Conservation (phyloP, 2,888 invertebrate genomes). For the Digitonthophagus gazella region DNA sequence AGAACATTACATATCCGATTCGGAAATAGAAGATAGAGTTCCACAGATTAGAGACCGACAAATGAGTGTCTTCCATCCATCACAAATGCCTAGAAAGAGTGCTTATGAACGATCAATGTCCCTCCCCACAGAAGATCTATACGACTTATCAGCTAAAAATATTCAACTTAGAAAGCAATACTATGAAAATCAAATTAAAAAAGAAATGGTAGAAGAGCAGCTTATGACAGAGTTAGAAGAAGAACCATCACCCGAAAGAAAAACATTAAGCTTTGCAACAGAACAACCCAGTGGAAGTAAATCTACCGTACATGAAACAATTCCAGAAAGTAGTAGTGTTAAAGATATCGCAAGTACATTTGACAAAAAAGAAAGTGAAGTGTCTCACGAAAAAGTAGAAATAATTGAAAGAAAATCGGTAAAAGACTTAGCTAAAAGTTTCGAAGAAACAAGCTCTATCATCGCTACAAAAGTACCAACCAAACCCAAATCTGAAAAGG, state of each 20-base stretch:
- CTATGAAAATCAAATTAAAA: conserved; percentile 61
- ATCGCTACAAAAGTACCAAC: conserved; percentile 28
- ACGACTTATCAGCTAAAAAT: conserved; percentile 56
- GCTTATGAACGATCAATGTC: conserved; percentile 54
- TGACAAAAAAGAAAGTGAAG: conserved; percentile 23
- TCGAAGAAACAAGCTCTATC: conserved; percentile 36
- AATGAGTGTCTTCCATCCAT: conserved; percentile 50
- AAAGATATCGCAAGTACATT: conserved; percentile 36
- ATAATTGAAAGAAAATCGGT: conserved; percentile 35
- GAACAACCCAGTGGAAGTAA: conserved; percentile 34
- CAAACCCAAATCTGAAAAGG: conserved; percentile 29
- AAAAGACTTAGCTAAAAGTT: conserved; percentile 38
- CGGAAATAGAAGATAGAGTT: conserved; percentile 51
- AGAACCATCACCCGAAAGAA: conserved; percentile 53
- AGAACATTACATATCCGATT: conserved; percentile 50
- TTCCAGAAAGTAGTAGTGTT: conserved; percentile 28
- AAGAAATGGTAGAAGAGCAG: conserved; percentile 58
- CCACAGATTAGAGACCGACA: conserved; percentile 50
- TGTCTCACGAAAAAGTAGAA: conserved; percentile 16
- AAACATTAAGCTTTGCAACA: conserved; percentile 40
- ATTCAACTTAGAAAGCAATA: conserved; percentile 58
- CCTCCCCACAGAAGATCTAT: conserved; percentile 53
- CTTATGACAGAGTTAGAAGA: conserved; percentile 53
- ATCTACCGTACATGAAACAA: conserved; percentile 32
- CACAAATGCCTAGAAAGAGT: conserved; percentile 42